Conservation (phyloP, 2,797 vertebrate genomes). For the Hoplostethus atlanticus region DNA sequence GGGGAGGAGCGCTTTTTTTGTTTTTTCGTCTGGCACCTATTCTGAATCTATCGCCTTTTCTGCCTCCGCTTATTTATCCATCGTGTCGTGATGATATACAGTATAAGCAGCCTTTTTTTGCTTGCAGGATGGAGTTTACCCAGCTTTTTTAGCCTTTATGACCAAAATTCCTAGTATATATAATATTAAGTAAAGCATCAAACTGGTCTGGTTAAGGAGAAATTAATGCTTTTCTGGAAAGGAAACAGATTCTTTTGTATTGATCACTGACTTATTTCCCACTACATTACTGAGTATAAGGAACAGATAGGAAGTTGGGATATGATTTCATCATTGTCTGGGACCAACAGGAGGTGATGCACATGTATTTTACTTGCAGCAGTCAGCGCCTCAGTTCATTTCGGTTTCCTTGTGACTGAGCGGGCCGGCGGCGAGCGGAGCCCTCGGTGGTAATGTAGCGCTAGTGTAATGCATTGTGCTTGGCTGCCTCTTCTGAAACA, state of each 20-base stretch:
- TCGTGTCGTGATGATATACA: constrained; percentile 43
- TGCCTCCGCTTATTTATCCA: constrained; percentile 51
- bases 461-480: constrained; percentile 80
- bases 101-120: not conserved
- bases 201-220: too few relatives aligned
- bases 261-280: too few relatives aligned
- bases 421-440: constrained; percentile 52
- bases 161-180: not conserved
- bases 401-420: constrained; percentile 47
- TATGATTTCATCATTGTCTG: not conserved
- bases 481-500: constrained; percentile 87
- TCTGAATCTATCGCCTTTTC: not conserved
- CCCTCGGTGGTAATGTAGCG: constrained; percentile 69
- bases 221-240: too few relatives aligned
- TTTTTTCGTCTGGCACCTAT: not conserved
- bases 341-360: not conserved
- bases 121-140: too few relatives aligned
- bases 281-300: too few relatives aligned
- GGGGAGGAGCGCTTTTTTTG: constrained; percentile 41
- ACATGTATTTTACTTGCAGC: constrained; percentile 1
- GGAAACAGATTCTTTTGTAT: too few relatives aligned
- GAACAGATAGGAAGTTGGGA: too few relatives aligned
- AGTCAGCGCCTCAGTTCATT: constrained; percentile 17
- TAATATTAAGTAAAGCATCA: not conserved
- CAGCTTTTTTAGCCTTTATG: not conserved